Base-by-base conservation (phyloP, 2,888 invertebrate species). In the Eueremaeus valkanovi region DNA sequence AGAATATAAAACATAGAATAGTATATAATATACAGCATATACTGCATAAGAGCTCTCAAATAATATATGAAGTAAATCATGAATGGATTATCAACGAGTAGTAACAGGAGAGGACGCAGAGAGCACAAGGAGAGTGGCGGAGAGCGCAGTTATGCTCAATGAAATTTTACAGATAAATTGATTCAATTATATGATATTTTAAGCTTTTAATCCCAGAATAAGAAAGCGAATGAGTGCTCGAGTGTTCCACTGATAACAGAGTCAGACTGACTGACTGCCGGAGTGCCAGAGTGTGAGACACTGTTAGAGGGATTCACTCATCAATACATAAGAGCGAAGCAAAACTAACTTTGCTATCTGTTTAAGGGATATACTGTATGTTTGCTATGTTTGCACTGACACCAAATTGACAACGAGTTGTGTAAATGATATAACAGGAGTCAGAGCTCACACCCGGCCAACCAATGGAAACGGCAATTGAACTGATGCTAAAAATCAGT, bases 151-250 rank as follows among this genome's bases (percentile, higher is more conserved):
- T 63, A 31, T 63, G 63, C 33, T 61, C 63, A 63, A 63, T 63
- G 33, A 33, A 61, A 63, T 68, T 68, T 63, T 42, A 27, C 68
- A 33, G 68, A 68, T 68, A 68, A 68, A 40, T 68, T 68, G 68
- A 68, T 68, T 40, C 24, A 68, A 68, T 68, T 40, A 40, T 68
- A 33, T 33, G 42, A 40, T 68, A 68, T 36, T 68, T 40, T 68
- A 68, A 68, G 21, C 68, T n/a, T n/a, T n/a, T n/a, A n/a, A n/a
- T n/a, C n/a, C n/a, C n/a, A n/a, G n/a, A n/a, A n/a, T n/a, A n/a
- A 16, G 42, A 45, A 16, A 45, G 42, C 42, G 42, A 45, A 16
- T 45, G 16, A 16, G 40, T 40, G 6, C 42, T 3, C 16, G 6
- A 45, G 18, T 16, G 42, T 16, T 2, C 2, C 16, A 40, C 40